phyloP scores from a whole-genome alignment of 2,113 vertebrate genomes.

The Halichoerus grypus region DNA sequence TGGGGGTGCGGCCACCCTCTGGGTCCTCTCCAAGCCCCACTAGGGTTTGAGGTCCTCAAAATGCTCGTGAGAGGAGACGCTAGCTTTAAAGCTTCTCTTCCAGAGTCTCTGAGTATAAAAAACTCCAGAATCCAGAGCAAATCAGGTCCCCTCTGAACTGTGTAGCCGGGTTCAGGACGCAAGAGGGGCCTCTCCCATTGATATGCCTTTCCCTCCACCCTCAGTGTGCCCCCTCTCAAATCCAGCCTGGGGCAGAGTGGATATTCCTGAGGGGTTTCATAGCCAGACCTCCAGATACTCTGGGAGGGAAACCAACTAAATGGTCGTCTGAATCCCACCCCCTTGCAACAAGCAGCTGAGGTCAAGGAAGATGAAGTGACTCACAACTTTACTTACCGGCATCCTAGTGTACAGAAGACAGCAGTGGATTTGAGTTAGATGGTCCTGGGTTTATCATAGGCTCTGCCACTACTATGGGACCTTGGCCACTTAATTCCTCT shows the following conservation, averaged over 20 bases:
- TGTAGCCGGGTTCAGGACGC: neutral
- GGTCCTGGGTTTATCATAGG: neutral
- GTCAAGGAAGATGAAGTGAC: neutral
- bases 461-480: neutral
- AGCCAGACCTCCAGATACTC: neutral
- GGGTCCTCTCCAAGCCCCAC: neutral
- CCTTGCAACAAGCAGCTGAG: neutral
- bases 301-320: neutral
- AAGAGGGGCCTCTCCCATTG: neutral
- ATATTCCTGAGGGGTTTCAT: neutral
- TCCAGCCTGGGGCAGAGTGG: neutral
- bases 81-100: neutral
- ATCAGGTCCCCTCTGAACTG: neutral
- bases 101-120: conserved; percentile 33
- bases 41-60: neutral
- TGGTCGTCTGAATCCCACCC: neutral
- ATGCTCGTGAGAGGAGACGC: neutral
- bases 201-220: neutral
- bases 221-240: neutral
- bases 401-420: neutral
- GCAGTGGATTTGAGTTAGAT: neutral
- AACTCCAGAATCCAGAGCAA: neutral
- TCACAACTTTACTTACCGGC: neutral
- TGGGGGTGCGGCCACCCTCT: neutral
- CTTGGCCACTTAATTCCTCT: neutral